phyloP scores from a whole-genome alignment of 2,797 vertebrate genomes.

The Philypnodon macrostomus region DNA sequence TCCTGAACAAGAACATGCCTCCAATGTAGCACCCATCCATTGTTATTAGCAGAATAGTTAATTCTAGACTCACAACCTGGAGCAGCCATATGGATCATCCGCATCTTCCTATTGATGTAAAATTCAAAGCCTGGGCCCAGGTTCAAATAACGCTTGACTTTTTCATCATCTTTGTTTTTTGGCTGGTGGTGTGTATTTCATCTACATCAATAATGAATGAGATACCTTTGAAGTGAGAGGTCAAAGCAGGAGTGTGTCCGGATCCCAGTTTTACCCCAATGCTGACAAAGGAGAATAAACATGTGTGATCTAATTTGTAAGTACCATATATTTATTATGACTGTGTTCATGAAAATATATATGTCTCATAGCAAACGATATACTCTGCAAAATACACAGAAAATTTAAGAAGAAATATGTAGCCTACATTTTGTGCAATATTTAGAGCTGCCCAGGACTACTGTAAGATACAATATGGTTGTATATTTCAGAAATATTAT shows the following conservation, averaged over 20 bases:
- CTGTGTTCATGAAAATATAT: constrained; percentile 7
- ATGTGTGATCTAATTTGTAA: constrained; percentile 13
- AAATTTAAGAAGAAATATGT: no score
- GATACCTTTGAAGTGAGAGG: constrained; percentile 21
- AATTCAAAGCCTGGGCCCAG: constrained; percentile 27
- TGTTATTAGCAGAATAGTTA: no score
- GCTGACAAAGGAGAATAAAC: constrained; percentile 15
- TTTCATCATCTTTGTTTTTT: constrained; percentile 44
- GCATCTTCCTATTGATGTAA: constrained; percentile 31
- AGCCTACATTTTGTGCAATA: no score
- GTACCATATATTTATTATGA: constrained; percentile 16
- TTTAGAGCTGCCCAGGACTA: no score
- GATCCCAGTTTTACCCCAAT: constrained; percentile 12
- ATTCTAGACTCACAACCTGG: constrained; percentile 28
- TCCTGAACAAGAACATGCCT: no score
- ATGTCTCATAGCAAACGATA: no score
- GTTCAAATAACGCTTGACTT: constrained; percentile 38
- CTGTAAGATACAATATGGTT: no score
- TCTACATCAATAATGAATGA: constrained; percentile 20
- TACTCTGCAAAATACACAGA: no score
- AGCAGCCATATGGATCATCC: constrained; percentile 13
- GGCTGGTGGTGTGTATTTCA: constrained; percentile 12
- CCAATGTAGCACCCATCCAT: no score
- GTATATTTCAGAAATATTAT: no score
- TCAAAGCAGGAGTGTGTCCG: constrained; percentile 4